These are phyloP conservation scores for Phortica variegata DNA, from an alignment of 1,140 invertebrate genomes.

Conservation along the genomic window DNA sequence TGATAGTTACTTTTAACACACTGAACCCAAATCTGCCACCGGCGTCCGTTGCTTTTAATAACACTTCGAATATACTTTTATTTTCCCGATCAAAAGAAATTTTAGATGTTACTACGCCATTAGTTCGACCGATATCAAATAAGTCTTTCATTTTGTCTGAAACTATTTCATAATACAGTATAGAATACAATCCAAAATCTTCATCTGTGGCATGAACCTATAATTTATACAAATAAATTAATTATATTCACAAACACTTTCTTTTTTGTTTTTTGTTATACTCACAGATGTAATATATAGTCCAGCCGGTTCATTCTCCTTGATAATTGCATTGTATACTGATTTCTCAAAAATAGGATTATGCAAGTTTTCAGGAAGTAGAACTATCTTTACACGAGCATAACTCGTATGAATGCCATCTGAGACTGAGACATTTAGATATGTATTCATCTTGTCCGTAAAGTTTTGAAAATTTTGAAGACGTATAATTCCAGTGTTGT, in stretches of 20 bases:
- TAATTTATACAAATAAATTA: neutral
- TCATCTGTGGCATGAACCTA: conserved; percentile 76
- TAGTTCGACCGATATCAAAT: conserved; percentile 76
- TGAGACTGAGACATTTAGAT: conserved; percentile 85
- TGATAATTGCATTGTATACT: conserved; percentile 72
- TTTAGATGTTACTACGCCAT: conserved; percentile 77
- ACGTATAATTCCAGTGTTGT: conserved; percentile 65
- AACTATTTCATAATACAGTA: conserved; percentile 76
- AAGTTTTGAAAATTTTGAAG: conserved; percentile 66
- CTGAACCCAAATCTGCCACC: conserved; percentile 80
- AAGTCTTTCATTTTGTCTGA: conserved; percentile 74
- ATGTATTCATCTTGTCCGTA: conserved; percentile 61
- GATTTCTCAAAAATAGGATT: conserved; percentile 75
- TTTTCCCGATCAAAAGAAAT: conserved; percentile 78
- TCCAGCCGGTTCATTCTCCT: conserved; percentile 80
- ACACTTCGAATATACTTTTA: conserved; percentile 73
- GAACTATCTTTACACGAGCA: conserved; percentile 75
- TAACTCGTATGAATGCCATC: conserved; percentile 90
- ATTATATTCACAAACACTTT: neutral
- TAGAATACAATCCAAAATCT: conserved; percentile 80
- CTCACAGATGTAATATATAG: conserved; percentile 66
- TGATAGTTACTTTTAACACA: conserved; percentile 74
- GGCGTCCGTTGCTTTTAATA: conserved; percentile 82
- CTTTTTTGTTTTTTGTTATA: conserved; percentile 2
- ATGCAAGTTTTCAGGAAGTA: conserved; percentile 78